Evolutionary conservation across 2,113 vertebrate genomes (phyloP).

Genomic region (Ellobius talpinus): DNA sequence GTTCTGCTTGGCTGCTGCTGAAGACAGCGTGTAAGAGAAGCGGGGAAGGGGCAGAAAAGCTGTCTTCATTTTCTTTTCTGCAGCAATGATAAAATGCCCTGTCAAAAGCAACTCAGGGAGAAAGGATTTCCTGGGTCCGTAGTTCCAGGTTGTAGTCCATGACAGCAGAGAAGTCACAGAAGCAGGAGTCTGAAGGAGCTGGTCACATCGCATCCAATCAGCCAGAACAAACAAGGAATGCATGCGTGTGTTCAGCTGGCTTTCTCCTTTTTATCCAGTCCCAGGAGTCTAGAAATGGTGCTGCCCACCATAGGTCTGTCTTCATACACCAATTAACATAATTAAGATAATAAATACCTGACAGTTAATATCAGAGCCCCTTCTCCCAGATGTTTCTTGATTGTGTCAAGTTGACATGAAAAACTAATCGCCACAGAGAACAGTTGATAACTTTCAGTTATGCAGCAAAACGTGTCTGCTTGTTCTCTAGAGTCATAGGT

Average conservation of each 20-base stretch:
- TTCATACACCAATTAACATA: background rate
- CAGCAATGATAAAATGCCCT: background rate
- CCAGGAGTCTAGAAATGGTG: background rate
- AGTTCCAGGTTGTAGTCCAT: background rate
- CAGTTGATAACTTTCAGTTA: background rate
- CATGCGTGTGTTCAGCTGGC: background rate
- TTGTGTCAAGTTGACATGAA: background rate
- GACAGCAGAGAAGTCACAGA: background rate
- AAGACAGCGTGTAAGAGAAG: background rate
- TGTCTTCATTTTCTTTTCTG: background rate
- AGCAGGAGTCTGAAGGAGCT: background rate
- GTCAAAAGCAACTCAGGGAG: background rate
- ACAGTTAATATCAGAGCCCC: background rate
- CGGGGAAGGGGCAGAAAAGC: background rate
- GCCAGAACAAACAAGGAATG: background rate
- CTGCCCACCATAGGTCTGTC: background rate
- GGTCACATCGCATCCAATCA: background rate
- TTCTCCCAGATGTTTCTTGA: background rate
- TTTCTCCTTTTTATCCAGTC: background rate
- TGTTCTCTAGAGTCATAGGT: background rate
- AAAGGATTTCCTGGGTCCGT: background rate
- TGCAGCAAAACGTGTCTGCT: background rate
- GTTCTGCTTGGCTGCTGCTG: background rate
- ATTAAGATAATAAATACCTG: background rate
- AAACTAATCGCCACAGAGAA: background rate